Conservation (phyloP, 2,797 vertebrate genomes). For the Ceryle rudis region DNA sequence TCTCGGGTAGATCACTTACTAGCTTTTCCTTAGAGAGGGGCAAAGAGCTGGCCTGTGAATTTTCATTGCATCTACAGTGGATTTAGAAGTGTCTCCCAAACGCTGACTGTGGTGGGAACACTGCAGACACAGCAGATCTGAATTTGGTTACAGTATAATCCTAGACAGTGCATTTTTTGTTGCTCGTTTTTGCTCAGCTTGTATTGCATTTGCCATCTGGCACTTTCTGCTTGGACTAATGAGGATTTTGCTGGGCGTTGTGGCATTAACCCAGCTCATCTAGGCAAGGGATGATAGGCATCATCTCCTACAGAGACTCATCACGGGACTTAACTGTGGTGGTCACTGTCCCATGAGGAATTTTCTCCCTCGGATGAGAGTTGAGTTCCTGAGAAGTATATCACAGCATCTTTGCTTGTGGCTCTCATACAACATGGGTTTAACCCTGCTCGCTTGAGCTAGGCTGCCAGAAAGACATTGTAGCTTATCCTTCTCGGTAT, state of each 20-base stretch:
- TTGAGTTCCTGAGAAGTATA: neutral
- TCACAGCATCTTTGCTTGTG: neutral
- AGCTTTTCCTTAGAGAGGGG: neutral
- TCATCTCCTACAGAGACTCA: neutral
- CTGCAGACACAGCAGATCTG: slow-evolving; percentile 45
- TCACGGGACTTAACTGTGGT: neutral
- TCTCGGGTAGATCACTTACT: neutral
- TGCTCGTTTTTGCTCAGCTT: slow-evolving; percentile 10
- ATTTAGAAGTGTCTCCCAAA: slow-evolving; percentile 7
- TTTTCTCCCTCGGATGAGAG: neutral
- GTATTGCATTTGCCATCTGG: slow-evolving; percentile 24
- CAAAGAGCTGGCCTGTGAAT: neutral
- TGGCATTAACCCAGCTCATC: neutral
- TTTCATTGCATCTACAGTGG: neutral
- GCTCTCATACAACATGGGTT: neutral
- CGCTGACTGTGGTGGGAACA: neutral
- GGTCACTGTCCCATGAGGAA: neutral
- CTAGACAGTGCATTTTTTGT: neutral
- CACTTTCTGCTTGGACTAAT: neutral
- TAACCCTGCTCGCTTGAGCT: neutral
- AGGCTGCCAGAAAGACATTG: neutral
- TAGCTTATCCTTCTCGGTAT: neutral
- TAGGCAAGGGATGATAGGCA: neutral
- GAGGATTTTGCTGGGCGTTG: neutral
- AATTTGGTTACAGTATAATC: slow-evolving; percentile 46